Percentiles rank a stretch among this genome's conserved stretches.
phyloP scores from a whole-genome alignment of 2,888 invertebrate species.

The Rhabditoides inermis region DNA sequence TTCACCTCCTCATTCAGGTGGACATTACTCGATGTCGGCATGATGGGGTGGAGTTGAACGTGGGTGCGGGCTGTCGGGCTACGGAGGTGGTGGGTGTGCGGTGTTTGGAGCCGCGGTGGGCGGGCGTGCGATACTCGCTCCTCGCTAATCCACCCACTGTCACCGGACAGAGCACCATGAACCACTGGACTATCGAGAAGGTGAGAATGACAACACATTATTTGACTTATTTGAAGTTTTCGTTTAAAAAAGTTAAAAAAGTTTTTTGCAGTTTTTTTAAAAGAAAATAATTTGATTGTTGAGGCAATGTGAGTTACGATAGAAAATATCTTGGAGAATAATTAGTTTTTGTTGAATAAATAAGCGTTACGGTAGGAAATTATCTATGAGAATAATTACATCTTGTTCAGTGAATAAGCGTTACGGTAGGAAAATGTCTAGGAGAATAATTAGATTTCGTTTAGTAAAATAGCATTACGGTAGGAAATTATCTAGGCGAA shows the following conservation, averaged over 20 bases:
- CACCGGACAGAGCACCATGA: conserved; percentile 67
- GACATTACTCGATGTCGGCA: conserved; percentile 74
- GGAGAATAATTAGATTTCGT: too few relatives aligned
- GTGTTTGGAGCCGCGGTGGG: conserved; percentile 78
- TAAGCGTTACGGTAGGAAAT: too few relatives aligned
- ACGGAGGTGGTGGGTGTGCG: conserved; percentile 56
- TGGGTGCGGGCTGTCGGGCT: conserved; percentile 52
- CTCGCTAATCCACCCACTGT: conserved; percentile 63
- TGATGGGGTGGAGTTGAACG: conserved; percentile 66
- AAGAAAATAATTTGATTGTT: too few relatives aligned
- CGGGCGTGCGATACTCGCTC: conserved; percentile 80
- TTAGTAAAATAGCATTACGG: too few relatives aligned
- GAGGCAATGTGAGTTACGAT: too few relatives aligned
- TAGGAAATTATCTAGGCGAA: too few relatives aligned
- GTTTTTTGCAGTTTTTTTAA: too few relatives aligned
- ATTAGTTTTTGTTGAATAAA: too few relatives aligned
- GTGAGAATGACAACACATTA: neutral
- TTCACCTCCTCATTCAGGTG: conserved; percentile 45
- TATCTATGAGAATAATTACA: too few relatives aligned
- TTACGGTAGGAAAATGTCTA: too few relatives aligned
- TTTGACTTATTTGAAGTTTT: neutral
- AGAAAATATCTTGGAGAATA: too few relatives aligned
- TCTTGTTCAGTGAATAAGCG: too few relatives aligned
- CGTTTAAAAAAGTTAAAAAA: neutral
- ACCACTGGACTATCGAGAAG: conserved; percentile 77